Evolutionary conservation across 2,797 vertebrate species (phyloP).

Genomic region (Notolepis coatsorum): DNA sequence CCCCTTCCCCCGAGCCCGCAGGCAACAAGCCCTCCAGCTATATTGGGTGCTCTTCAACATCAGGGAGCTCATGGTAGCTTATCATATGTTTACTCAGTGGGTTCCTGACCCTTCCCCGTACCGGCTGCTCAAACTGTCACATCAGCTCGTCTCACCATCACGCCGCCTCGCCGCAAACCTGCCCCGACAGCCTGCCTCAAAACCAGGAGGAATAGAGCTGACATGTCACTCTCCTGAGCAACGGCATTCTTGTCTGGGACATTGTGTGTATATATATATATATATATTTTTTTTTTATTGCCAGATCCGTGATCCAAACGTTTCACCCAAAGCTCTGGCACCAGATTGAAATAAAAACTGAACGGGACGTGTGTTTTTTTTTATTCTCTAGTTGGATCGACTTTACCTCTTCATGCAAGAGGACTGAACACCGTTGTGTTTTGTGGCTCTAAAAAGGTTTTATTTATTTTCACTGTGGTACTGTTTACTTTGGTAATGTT

Average conservation of each 20-base stretch:
- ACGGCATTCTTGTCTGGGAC: background rate
- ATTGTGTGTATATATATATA: no score
- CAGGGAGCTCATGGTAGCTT: slow-evolving; percentile 28
- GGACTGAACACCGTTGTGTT: no score
- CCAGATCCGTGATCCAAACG: no score
- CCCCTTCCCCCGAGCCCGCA: no score
- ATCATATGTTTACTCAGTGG: slow-evolving; percentile 36
- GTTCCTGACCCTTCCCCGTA: slow-evolving; percentile 27
- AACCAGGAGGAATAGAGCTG: background rate
- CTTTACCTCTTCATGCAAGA: no score
- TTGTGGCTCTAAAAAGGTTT: no score
- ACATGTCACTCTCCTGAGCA: background rate
- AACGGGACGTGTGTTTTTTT: background rate
- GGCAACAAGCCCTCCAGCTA: slow-evolving; percentile 49
- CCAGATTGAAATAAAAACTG: no score
- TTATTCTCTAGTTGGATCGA: no score
- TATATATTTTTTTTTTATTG: background rate
- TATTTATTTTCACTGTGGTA: no score
- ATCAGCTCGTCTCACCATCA: slow-evolving; percentile 19
- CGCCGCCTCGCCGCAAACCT: slow-evolving; percentile 35
- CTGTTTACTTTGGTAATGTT: no score
- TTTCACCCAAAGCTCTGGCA: no score
- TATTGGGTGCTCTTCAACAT: background rate
- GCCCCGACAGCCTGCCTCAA: slow-evolving; percentile 19
- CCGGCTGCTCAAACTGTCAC: slow-evolving; percentile 25